These are phyloP conservation scores for Oreortyx pictus DNA, from an alignment of 2,797 vertebrate species.

Conservation along the genomic window DNA sequence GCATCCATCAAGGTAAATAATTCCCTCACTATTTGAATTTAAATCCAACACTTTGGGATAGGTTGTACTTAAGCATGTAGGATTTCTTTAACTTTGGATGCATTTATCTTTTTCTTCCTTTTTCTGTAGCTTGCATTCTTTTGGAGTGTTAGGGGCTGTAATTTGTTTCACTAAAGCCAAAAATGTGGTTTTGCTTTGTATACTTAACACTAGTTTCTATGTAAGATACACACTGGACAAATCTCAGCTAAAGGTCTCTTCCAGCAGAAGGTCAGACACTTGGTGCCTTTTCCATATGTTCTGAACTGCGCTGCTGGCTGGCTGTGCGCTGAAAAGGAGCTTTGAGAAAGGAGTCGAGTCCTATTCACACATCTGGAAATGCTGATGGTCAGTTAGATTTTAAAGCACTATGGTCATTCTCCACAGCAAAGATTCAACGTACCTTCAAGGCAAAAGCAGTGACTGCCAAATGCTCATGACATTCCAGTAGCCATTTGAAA, in stretches of 20 bases:
- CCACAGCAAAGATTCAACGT: constrained; percentile 55
- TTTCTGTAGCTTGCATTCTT: constrained; percentile 59
- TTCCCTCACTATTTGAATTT: constrained; percentile 10
- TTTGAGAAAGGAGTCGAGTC: constrained; percentile 59
- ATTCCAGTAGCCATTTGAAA: constrained; percentile 46
- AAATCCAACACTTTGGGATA: constrained; percentile 28
- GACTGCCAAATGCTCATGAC: constrained; percentile 46
- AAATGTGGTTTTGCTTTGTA: constrained; percentile 57
- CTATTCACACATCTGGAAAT: constrained; percentile 77
- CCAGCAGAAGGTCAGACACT: constrained; percentile 47
- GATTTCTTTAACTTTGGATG: not conserved
- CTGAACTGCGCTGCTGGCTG: not conserved
- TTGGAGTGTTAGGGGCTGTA: constrained; percentile 27
- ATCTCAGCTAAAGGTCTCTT: constrained; percentile 61
- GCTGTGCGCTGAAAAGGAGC: constrained; percentile 43
- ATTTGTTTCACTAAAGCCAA: constrained; percentile 44
- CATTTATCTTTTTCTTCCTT: not conserved
- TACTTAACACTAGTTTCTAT: constrained; percentile 63
- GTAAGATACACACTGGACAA: constrained; percentile 52
- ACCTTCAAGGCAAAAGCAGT: constrained; percentile 62
- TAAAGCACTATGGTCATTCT: constrained; percentile 60
- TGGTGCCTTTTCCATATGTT: constrained; percentile 71
- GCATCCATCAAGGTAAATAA: not conserved
- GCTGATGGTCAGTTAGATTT: constrained; percentile 67
- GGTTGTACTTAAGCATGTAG: not conserved